phyloP scores from a whole-genome alignment of 2,113 vertebrate species.

The Piprites chloris region DNA sequence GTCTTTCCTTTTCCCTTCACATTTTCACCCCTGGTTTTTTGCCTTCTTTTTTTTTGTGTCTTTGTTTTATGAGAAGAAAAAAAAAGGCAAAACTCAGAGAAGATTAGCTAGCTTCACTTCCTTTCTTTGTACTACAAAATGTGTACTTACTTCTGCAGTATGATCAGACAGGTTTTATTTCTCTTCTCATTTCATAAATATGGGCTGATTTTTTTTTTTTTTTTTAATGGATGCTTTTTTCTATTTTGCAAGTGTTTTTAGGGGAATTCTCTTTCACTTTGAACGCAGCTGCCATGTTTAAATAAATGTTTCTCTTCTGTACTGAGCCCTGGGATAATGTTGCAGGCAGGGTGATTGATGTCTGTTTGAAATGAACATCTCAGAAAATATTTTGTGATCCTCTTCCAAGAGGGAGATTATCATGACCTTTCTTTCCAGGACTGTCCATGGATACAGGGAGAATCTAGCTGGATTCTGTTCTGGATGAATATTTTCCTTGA shows the following conservation, averaged over 20 bases:
- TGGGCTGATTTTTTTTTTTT: background rate
- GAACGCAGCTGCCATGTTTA: background rate
- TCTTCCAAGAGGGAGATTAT: background rate
- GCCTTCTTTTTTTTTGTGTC: background rate
- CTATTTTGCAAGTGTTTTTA: background rate
- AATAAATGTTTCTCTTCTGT: background rate
- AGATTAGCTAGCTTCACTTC: background rate
- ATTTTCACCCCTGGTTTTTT: accelerated
- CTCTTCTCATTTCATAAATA: background rate
- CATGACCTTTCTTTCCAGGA: background rate
- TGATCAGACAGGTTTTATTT: background rate
- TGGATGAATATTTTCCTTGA: background rate
- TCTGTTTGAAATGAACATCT: background rate
- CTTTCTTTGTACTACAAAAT: background rate
- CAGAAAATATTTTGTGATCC: background rate
- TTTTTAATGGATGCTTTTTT: background rate
- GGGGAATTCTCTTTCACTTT: background rate
- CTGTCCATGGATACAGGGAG: background rate
- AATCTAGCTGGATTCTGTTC: background rate
- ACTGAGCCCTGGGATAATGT: background rate
- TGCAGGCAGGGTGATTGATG: background rate
- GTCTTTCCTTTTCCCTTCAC: background rate
- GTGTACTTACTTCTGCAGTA: background rate
- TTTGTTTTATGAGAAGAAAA: background rate
- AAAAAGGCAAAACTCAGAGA: background rate